Base-by-base conservation (phyloP, 2,113 vertebrate species). In the Hippolais icterina region DNA sequence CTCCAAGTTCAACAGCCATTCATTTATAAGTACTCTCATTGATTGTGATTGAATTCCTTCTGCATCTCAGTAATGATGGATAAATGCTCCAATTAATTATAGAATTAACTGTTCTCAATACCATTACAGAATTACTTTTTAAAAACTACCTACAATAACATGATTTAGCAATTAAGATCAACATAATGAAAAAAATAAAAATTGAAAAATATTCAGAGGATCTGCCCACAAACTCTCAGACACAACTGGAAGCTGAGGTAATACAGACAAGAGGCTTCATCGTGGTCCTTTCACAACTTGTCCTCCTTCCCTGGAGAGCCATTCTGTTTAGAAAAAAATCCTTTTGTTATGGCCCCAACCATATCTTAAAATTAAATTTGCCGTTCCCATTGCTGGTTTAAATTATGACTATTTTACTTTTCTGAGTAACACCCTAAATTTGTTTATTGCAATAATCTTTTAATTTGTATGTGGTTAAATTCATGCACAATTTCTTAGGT, bases 391-490 rank as follows among this genome's bases (percentile, higher is more conserved):
- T 42, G 7, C 10, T 64, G 17, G 13, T 54, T 77, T 44, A 74
- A 46, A 66, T 42, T 72, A 9, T 66, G 27, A 11, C 17, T 63
- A 8, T 47, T 44, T 76, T 56, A 13, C 24, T 83, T 94, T 79
- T 56, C 61, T 18, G 6, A 50, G 15, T 65, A 90, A 54, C 24
- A 54, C 18, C 20, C 29, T 63, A 17, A 3, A 22, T 56, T 52
- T 71, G 33, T 64, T 74, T 47, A 76, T 28, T 83, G 35, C 19
- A 71, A 49, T 35, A 15, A 25, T 47, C 21, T 74, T 92, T 89
- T 74, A 50, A 84, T 94, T 87, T 97, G n/a, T 68, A 54, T 50
- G n/a, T n/a, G 13, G 53, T 61, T 84, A 89, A 81, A 83, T 91
- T 75, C 7, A 74, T 11, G 5, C 31, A 41, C n/a, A 41, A 12